A percentile compares a stretch with the other conserved stretches of the same genome.
Conservation (phyloP, 2,888 invertebrate genomes). For the Bursaphelenchus okinawaensis region DNA sequence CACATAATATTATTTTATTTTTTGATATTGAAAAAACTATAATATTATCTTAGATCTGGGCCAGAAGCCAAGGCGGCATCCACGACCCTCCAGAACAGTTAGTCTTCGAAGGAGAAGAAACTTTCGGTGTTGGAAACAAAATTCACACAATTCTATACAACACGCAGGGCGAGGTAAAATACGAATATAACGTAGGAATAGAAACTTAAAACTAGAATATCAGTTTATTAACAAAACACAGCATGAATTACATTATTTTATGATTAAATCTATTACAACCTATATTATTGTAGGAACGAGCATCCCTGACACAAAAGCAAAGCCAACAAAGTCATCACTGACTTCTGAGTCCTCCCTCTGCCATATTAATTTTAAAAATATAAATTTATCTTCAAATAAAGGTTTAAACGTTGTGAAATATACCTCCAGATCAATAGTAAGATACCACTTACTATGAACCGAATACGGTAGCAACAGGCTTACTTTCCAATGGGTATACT, state of each 20-base stretch:
- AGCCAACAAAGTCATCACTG: not conserved
- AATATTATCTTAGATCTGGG: slow-evolving; percentile 46
- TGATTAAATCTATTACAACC: no score
- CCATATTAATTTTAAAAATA: no score
- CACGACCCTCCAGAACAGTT: slow-evolving; percentile 53
- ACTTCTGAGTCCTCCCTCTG: not conserved
- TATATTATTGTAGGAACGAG: not conserved
- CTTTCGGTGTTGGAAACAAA: slow-evolving; percentile 55
- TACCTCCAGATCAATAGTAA: no score
- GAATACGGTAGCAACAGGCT: slow-evolving; percentile 14
- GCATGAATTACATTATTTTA: no score
- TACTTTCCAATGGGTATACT: slow-evolving; percentile 16
- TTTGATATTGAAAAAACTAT: not conserved
- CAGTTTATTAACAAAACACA: no score
- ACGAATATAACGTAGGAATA: no score
- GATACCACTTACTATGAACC: not conserved
- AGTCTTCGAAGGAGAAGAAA: slow-evolving; percentile 55
- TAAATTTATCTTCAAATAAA: no score
- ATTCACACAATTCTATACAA: slow-evolving; percentile 58
- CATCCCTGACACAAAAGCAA: not conserved
- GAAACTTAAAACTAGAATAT: no score
- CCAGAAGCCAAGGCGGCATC: slow-evolving; percentile 51
- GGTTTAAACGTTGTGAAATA: no score
- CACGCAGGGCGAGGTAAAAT: slow-evolving; percentile 56
- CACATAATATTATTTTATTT: no score